Conservation (phyloP, 1,140 invertebrate species). For the Ostrea denselamellosa region DNA sequence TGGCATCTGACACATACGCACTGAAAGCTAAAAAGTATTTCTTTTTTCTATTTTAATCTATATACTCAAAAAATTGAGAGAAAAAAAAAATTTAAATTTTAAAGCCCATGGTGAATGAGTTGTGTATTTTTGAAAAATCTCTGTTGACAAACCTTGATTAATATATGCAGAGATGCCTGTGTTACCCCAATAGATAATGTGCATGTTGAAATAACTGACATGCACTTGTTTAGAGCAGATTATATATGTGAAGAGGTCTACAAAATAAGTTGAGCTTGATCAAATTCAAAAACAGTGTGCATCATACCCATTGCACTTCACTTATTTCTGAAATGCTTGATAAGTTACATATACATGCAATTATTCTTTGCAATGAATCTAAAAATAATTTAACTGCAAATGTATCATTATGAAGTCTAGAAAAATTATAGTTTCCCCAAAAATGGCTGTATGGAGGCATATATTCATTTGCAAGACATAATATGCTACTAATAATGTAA, state of each 20-base stretch:
- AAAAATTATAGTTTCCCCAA: too few relatives aligned
- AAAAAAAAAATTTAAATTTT: constrained; percentile 10
- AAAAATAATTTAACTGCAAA: too few relatives aligned
- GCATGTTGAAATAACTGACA: constrained; percentile 1
- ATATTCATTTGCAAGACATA: too few relatives aligned
- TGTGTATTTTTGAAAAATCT: background rate
- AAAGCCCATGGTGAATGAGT: background rate
- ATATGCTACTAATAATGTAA: too few relatives aligned
- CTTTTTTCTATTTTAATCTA: background rate
- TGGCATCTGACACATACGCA: background rate
- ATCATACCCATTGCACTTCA: too few relatives aligned
- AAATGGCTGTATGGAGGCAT: too few relatives aligned
- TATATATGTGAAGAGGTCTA: background rate
- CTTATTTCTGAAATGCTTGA: too few relatives aligned
- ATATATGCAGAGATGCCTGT: constrained; percentile 21
- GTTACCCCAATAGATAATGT: constrained; percentile 20
- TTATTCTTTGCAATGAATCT: too few relatives aligned
- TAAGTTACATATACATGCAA: too few relatives aligned
- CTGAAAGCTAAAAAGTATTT: background rate
- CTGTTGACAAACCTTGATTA: constrained; percentile 17
- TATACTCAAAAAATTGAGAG: background rate
- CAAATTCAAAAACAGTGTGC: too few relatives aligned
- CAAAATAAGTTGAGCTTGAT: background rate
- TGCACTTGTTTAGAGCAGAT: constrained; percentile 8
- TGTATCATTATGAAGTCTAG: too few relatives aligned